Evolutionary conservation across 2,113 vertebrate genomes (phyloP).

Genomic region (Opisthocomus hoazin): DNA sequence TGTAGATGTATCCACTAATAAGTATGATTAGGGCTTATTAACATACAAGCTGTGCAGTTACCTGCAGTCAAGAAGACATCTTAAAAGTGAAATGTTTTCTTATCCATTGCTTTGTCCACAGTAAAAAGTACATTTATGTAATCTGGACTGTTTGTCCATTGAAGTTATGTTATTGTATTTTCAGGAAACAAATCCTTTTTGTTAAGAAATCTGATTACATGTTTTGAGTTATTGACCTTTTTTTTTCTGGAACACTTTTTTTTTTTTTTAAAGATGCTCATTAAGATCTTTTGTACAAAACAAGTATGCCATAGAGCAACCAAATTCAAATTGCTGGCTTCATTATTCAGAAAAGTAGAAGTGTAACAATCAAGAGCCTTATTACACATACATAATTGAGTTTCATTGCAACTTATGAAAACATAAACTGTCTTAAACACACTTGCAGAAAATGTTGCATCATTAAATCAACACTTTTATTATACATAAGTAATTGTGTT

Average conservation of each 20-base stretch:
- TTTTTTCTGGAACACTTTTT: conserved; percentile 21
- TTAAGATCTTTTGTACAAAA: conserved; percentile 78
- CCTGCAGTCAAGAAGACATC: not conserved
- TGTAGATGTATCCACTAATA: not conserved
- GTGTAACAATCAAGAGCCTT: conserved; percentile 82
- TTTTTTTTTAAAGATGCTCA: conserved; percentile 55
- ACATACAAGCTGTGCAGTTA: not conserved
- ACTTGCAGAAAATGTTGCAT: conserved; percentile 77
- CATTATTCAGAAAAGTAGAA: conserved; percentile 79
- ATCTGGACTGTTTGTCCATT: not conserved
- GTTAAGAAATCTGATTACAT: conserved; percentile 74
- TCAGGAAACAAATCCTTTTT: conserved; percentile 7
- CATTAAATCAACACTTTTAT: conserved; percentile 80
- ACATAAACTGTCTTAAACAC: conserved; percentile 81
- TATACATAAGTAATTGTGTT: conserved; percentile 81
- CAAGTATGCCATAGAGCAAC: conserved; percentile 74
- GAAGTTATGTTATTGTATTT: conserved; percentile 47
- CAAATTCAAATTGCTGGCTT: conserved; percentile 82
- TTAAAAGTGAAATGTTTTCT: not conserved
- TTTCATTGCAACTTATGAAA: conserved; percentile 82
- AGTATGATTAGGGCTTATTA: not conserved
- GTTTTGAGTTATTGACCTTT: conserved; percentile 74
- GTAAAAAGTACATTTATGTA: conserved; percentile 15
- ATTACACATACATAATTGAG: conserved; percentile 83
- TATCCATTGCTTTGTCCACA: not conserved